Percentiles rank a stretch among this genome's conserved stretches.
These are phyloP conservation scores for Emydoidea blandingii DNA, from an alignment of 2,797 vertebrate genomes.

Conservation along the genomic window DNA sequence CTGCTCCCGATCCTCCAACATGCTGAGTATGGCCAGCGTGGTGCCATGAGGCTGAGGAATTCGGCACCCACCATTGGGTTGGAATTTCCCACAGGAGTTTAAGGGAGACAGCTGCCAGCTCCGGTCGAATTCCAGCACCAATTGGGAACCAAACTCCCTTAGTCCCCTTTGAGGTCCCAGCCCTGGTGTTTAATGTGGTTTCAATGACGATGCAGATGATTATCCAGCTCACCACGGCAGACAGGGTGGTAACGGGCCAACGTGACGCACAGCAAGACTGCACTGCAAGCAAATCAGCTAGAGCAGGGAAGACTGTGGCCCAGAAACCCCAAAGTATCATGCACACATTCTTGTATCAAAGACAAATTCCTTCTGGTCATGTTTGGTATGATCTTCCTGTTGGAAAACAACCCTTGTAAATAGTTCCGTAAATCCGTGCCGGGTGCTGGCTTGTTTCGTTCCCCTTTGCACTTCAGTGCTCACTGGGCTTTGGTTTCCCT, in stretches of 20 bases:
- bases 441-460: background rate
- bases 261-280: fast-evolving
- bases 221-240: background rate
- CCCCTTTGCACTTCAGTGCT: background rate
- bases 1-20: background rate
- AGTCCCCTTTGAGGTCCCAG: background rate
- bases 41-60: background rate
- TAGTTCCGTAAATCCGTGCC: background rate
- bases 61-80: background rate
- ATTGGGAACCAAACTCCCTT: background rate
- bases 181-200: background rate
- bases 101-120: background rate
- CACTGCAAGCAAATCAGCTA: background rate
- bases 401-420: background rate
- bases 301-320: background rate
- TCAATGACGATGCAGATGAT: background rate
- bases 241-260: background rate
- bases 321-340: background rate
- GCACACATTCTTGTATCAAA: background rate
- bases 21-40: no score
- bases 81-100: background rate
- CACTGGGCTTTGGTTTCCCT: background rate
- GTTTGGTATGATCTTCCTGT: background rate
- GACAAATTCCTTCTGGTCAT: background rate
- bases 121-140: background rate